These are phyloP conservation scores for Perizoma affinitatum DNA, from an alignment of 2,888 invertebrate species.

Conservation along the genomic window DNA sequence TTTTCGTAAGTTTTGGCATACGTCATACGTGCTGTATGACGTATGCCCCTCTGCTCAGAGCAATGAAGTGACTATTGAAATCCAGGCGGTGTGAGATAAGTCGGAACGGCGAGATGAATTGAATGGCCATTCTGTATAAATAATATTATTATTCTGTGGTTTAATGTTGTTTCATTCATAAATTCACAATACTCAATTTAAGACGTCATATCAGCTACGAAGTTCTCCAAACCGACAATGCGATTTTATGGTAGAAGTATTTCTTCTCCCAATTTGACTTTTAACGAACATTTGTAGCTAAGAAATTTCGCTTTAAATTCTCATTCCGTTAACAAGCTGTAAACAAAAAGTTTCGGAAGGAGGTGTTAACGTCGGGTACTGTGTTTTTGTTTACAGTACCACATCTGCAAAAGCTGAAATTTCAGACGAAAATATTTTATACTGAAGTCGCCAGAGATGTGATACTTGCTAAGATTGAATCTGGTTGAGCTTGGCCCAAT, in stretches of 20 bases:
- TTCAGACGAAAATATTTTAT: no score
- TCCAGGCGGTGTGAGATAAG: no score
- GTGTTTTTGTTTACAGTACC: constrained; percentile 45
- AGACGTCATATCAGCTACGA: constrained; percentile 8
- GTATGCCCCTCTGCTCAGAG: no score
- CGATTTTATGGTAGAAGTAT: constrained; percentile 63
- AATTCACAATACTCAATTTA: constrained; percentile 1
- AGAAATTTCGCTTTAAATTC: constrained; percentile 76
- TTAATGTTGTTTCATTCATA: background rate
- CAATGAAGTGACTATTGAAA: no score
- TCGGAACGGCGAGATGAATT: no score
- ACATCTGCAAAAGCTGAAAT: background rate
- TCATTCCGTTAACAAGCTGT: constrained; percentile 77
- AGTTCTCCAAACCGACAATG: constrained; percentile 27
- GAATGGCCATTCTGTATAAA: no score
- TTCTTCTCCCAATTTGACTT: constrained; percentile 53
- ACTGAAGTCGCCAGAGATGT: background rate
- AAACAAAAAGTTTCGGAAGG: constrained; percentile 65
- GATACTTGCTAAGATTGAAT: constrained; percentile 1
- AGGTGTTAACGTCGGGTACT: constrained; percentile 47
- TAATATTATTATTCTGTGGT: no score
- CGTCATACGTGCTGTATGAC: no score
- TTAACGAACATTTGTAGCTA: constrained; percentile 70
- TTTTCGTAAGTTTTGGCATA: no score
- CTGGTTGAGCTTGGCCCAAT: constrained; percentile 7